Conservation (phyloP, 1,140 invertebrate genomes). For the Penaeus vannamei region DNA sequence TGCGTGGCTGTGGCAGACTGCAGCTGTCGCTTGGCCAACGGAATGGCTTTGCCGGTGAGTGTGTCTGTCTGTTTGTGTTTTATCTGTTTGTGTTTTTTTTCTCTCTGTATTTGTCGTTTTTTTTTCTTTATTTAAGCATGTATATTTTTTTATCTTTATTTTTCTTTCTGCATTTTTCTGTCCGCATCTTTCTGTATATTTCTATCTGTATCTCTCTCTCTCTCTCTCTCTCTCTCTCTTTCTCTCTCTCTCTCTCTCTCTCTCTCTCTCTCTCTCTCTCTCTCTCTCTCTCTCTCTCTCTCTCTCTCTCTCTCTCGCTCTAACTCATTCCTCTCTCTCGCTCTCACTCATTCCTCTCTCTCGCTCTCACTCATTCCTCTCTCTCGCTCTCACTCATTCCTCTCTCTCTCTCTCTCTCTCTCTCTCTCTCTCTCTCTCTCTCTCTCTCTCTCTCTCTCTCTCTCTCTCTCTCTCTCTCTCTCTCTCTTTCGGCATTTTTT, state of each 20-base stretch:
- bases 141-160: too few relatives aligned
- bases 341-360: not conserved
- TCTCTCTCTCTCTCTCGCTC: too few relatives aligned
- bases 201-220: not conserved
- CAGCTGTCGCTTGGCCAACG: conserved; percentile 78
- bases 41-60: conserved; percentile 77
- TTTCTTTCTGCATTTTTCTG: too few relatives aligned
- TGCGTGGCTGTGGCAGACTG: conserved; percentile 82
- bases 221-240: not conserved
- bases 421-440: too few relatives aligned
- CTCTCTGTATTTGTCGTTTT: too few relatives aligned
- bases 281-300: conserved; percentile 10
- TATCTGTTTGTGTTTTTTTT: not conserved
- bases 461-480: conserved; percentile 12
- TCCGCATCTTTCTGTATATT: too few relatives aligned
- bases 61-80: not conserved
- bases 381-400: not conserved
- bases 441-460: not conserved
- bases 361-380: not conserved
- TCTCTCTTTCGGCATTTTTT: not conserved
- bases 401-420: too few relatives aligned
- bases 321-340: not conserved
- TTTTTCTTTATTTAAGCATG: too few relatives aligned
- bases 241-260: too few relatives aligned
- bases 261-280: not conserved